A percentile compares a stretch with the other conserved stretches of the same genome.
These are phyloP conservation scores for Zele albiditarsus DNA, from an alignment of 2,888 invertebrate genomes.

Conservation along the genomic window DNA sequence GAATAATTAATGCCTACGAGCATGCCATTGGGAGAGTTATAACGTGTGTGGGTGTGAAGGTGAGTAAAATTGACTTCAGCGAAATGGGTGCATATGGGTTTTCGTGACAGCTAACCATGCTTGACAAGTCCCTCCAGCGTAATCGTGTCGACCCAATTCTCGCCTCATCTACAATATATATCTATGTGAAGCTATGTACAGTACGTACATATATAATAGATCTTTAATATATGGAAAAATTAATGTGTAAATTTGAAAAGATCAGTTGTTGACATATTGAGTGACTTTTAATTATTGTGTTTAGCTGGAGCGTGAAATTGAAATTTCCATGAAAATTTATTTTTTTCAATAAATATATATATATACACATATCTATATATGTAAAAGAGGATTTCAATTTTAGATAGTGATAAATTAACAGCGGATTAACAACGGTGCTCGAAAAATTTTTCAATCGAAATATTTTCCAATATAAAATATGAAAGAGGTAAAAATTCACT, in stretches of 20 bases:
- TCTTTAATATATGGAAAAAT: background rate
- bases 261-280: background rate
- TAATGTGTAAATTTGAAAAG: background rate
- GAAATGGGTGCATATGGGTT: slow-evolving; percentile 22
- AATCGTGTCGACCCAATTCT: slow-evolving; percentile 33
- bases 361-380: background rate
- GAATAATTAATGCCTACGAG: slow-evolving; percentile 35
- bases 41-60: slow-evolving; percentile 25
- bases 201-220: background rate
- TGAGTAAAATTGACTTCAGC: slow-evolving; percentile 27
- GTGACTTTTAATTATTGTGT: slow-evolving; percentile 23
- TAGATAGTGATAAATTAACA: background rate
- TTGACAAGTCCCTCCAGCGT: slow-evolving; percentile 30
- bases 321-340: background rate
- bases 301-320: background rate
- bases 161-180: background rate
- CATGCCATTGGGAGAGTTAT: slow-evolving; percentile 27
- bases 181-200: background rate
- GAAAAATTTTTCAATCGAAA: background rate
- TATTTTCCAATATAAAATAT: background rate
- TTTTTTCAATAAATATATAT: background rate
- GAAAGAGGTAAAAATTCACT: background rate
- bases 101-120: slow-evolving; percentile 26
- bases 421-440: background rate
- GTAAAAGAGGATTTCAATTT: background rate